A percentile compares a stretch with the other conserved stretches of the same genome.
These are phyloP conservation scores for Napeogenes sylphis DNA, from an alignment of 2,888 invertebrate species.

Conservation along the genomic window DNA sequence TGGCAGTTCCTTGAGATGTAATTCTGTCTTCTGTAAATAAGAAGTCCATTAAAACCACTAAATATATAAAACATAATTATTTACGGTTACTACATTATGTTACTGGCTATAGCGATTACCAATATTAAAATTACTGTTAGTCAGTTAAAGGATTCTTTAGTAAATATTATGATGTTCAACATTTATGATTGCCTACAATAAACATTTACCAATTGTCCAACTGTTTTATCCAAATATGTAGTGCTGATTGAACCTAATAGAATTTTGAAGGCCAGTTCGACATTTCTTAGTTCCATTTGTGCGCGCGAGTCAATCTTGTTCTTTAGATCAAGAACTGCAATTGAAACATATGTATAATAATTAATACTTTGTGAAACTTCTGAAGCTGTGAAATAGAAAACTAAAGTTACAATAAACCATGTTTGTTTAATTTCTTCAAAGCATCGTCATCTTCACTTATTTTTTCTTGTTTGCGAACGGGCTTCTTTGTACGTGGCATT, in stretches of 20 bases:
- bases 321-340: slow-evolving; percentile 56
- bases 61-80: too few relatives aligned
- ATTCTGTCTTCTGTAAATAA: slow-evolving; percentile 55
- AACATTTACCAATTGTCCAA: slow-evolving; percentile 59
- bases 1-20: slow-evolving; percentile 47
- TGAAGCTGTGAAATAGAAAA: neutral
- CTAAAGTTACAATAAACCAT: slow-evolving; percentile 40
- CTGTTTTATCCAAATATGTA: slow-evolving; percentile 53
- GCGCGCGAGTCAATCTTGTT: slow-evolving; percentile 49
- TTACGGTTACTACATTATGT: too few relatives aligned
- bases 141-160: too few relatives aligned
- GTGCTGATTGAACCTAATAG: slow-evolving; percentile 50
- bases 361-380: neutral
- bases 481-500: slow-evolving; percentile 71
- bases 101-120: too few relatives aligned
- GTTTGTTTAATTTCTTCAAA: slow-evolving; percentile 55
- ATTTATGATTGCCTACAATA: neutral
- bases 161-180: too few relatives aligned
- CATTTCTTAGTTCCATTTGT: slow-evolving; percentile 50
- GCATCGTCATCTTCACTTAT: slow-evolving; percentile 47
- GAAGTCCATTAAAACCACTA: neutral
- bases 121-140: too few relatives aligned
- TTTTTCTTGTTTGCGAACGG: slow-evolving; percentile 55
- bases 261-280: slow-evolving; percentile 62
- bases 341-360: slow-evolving; percentile 1